These are phyloP conservation scores for Plutomurus gul DNA, from an alignment of 1,140 invertebrate genomes.

Conservation along the genomic window DNA sequence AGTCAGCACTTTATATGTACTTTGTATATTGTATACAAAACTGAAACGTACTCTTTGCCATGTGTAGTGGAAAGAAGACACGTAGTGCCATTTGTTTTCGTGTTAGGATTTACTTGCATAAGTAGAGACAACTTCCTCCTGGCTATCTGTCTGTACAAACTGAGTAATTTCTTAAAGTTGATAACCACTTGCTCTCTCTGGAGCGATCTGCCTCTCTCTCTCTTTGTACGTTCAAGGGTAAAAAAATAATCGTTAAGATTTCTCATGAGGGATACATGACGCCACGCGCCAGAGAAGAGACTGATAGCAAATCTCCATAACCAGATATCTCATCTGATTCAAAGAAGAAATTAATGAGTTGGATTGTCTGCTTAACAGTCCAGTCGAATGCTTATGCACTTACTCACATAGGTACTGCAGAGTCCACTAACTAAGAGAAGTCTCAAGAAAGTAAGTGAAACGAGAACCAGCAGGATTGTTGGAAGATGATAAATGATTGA, in stretches of 20 bases:
- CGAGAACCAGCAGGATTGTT: background rate
- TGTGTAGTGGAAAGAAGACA: too few relatives aligned
- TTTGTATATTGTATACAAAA: too few relatives aligned
- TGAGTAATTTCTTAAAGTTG: slow-evolving; percentile 20
- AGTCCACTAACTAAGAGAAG: too few relatives aligned
- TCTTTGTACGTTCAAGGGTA: background rate
- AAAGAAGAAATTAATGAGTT: slow-evolving; percentile 8
- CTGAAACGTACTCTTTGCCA: too few relatives aligned
- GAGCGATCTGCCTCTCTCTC: too few relatives aligned
- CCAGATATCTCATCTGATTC: slow-evolving; percentile 21
- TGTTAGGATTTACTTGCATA: background rate
- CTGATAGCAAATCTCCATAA: slow-evolving; percentile 20
- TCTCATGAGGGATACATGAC: background rate
- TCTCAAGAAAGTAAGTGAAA: background rate
- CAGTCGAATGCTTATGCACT: too few relatives aligned
- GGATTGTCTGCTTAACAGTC: background rate
- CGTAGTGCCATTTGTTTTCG: background rate
- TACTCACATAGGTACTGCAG: too few relatives aligned
- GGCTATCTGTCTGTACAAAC: slow-evolving; percentile 3
- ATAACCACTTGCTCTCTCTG: background rate
- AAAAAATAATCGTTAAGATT: background rate
- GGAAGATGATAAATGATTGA: slow-evolving; percentile 28
- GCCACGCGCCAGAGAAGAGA: slow-evolving; percentile 1
- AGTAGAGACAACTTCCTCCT: background rate
- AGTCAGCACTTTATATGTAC: too few relatives aligned